These are phyloP conservation scores for Myanophis thanlyinensis DNA, from an alignment of 2,113 vertebrate species.

Conservation along the genomic window DNA sequence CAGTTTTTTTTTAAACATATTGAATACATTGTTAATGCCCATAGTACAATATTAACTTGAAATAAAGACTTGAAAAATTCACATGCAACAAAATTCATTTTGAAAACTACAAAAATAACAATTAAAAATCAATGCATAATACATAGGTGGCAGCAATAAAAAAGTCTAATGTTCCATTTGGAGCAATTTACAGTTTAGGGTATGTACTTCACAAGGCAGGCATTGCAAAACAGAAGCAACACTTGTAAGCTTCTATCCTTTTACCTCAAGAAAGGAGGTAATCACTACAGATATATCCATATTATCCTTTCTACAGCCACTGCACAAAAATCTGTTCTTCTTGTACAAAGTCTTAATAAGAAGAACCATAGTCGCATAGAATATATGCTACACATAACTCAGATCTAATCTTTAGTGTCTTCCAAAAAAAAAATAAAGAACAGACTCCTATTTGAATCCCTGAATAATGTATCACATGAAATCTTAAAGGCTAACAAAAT, in stretches of 20 bases:
- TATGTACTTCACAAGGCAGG: background rate
- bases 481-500: background rate
- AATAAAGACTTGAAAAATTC: background rate
- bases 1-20: background rate
- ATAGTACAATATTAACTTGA: background rate
- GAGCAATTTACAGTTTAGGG: background rate
- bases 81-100: background rate
- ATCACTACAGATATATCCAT: background rate
- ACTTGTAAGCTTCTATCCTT: background rate
- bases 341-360: background rate
- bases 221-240: background rate
- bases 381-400: background rate
- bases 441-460: background rate
- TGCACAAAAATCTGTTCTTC: background rate
- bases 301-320: background rate
- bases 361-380: background rate
- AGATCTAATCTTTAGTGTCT: background rate
- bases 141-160: background rate
- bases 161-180: background rate
- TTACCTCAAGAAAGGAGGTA: background rate
- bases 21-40: background rate
- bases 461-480: background rate
- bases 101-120: background rate
- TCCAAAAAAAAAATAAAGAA: background rate
- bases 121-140: background rate